Conservation (phyloP, 1,140 invertebrate genomes). For the Oedothorax gibbosus region DNA sequence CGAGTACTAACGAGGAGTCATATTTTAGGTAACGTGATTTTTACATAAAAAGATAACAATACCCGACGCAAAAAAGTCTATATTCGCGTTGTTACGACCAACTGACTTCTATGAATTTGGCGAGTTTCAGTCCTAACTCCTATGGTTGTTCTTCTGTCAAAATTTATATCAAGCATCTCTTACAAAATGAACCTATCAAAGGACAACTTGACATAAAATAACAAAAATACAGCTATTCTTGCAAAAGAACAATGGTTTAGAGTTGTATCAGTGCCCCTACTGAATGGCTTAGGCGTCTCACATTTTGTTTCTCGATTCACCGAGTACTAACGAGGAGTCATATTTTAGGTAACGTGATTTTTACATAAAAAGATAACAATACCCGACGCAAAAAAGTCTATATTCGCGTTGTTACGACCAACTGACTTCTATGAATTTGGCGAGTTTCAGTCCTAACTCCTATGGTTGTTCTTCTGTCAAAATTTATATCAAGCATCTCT, state of each 20-base stretch:
- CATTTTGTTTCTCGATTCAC: conserved; percentile 50
- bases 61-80: background rate
- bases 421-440: background rate
- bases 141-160: too few relatives aligned
- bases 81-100: conserved; percentile 9
- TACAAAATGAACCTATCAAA: too few relatives aligned
- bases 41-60: conserved; percentile 54
- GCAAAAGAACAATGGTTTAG: too few relatives aligned
- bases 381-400: background rate
- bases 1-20: conserved; percentile 37
- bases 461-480: too few relatives aligned
- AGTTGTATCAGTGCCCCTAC: too few relatives aligned
- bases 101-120: background rate
- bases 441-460: background rate
- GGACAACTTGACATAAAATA: too few relatives aligned
- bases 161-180: too few relatives aligned
- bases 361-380: conserved; percentile 54
- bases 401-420: conserved; percentile 9
- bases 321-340: conserved; percentile 37
- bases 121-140: background rate
- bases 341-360: conserved; percentile 33
- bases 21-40: conserved; percentile 33
- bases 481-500: too few relatives aligned
- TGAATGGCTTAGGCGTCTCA: background rate
- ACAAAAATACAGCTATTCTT: too few relatives aligned